phyloP scores from a whole-genome alignment of 2,888 invertebrate genomes.

The Microctonus hyperodae region DNA sequence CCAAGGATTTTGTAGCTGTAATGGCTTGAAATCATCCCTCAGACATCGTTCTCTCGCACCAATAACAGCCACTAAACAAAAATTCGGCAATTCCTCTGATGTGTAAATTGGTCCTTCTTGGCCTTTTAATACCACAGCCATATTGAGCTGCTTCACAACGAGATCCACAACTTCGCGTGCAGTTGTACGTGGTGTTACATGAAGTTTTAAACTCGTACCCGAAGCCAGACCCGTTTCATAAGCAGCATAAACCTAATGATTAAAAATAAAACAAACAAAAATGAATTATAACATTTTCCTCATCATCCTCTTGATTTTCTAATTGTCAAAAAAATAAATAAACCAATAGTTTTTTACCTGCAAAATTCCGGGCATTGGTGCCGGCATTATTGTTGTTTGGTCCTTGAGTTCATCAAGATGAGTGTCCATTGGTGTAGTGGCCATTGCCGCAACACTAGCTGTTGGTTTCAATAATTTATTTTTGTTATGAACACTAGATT shows the following conservation, averaged over 20 bases:
- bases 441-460: slow-evolving; percentile 60
- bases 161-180: slow-evolving; percentile 95
- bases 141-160: slow-evolving; percentile 94
- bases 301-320: slow-evolving; percentile 9
- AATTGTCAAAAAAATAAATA: neutral
- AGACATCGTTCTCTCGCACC: slow-evolving; percentile 94
- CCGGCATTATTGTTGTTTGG: slow-evolving; percentile 54
- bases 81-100: slow-evolving; percentile 83
- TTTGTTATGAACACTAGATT: slow-evolving; percentile 30
- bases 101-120: slow-evolving; percentile 87
- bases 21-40: slow-evolving; percentile 91
- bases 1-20: slow-evolving; percentile 96
- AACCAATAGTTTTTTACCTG: slow-evolving; percentile 65
- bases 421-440: slow-evolving; percentile 47
- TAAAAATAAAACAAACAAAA: slow-evolving; percentile 32
- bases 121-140: slow-evolving; percentile 87
- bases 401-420: slow-evolving; percentile 53
- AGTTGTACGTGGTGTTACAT: slow-evolving; percentile 91
- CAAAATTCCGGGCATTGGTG: slow-evolving; percentile 67
- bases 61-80: slow-evolving; percentile 94
- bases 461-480: slow-evolving; percentile 51
- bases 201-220: slow-evolving; percentile 92
- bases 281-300: slow-evolving; percentile 15
- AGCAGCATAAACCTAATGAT: slow-evolving; percentile 88
- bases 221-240: slow-evolving; percentile 94